These are phyloP conservation scores for Saguinus midas DNA, from an alignment of 2,113 vertebrate species.

Conservation along the genomic window DNA sequence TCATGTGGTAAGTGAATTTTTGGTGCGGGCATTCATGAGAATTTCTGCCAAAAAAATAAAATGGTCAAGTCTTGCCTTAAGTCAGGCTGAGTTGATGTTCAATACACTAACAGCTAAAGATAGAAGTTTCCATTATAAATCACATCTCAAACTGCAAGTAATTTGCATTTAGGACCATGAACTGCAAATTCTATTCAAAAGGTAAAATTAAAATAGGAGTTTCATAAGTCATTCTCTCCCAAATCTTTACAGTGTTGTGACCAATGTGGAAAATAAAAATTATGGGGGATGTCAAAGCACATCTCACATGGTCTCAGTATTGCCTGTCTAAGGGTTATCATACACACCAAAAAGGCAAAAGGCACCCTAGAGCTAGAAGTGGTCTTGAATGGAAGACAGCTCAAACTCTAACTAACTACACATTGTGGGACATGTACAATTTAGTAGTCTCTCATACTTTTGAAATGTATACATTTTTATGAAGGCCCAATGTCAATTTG, in stretches of 20 bases:
- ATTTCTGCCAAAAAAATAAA: slow-evolving; percentile 56
- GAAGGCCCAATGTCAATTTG: background rate
- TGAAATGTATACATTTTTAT: background rate
- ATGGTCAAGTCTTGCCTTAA: slow-evolving; percentile 52
- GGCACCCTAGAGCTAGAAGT: background rate
- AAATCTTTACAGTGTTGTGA: background rate
- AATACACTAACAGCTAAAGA: slow-evolving; percentile 51
- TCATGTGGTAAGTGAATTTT: slow-evolving; percentile 25
- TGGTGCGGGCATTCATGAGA: background rate
- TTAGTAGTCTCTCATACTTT: background rate
- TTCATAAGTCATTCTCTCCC: slow-evolving; percentile 36
- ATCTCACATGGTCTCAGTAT: background rate
- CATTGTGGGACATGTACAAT: background rate
- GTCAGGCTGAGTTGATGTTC: background rate
- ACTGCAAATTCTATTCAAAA: background rate
- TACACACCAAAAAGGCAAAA: background rate
- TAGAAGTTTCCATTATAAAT: slow-evolving; percentile 11
- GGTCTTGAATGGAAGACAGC: background rate
- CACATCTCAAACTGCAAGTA: slow-evolving; percentile 34
- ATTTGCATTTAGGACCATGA: background rate
- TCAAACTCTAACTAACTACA: background rate
- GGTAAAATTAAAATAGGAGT: slow-evolving; percentile 38
- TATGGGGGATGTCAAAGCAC: too few relatives aligned
- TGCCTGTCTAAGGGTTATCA: background rate
- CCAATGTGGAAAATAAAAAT: background rate